Evolutionary conservation across 2,888 invertebrate species (phyloP).

Genomic region (Lapara coniferarum): DNA sequence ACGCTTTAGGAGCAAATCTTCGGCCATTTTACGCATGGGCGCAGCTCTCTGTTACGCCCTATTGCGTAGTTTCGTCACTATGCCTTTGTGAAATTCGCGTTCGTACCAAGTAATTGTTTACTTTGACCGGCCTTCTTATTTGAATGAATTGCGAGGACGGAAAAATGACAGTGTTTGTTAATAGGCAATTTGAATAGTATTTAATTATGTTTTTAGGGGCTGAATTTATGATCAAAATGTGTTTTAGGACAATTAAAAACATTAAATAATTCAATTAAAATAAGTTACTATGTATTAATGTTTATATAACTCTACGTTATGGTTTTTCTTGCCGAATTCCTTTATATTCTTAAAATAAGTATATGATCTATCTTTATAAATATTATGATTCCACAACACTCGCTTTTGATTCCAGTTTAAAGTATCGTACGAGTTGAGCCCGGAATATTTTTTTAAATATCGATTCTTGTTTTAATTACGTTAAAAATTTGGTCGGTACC

Average conservation of each 20-base stretch:
- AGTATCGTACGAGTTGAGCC: background rate
- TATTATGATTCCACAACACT: background rate
- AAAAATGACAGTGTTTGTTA: background rate
- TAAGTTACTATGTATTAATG: too few relatives aligned
- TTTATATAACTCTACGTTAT: too few relatives aligned
- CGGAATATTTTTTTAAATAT: slow-evolving; percentile 6
- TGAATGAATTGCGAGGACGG: slow-evolving; percentile 5
- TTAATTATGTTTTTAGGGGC: background rate
- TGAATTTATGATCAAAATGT: background rate
- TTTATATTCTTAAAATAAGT: too few relatives aligned
- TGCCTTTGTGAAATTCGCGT: slow-evolving; percentile 34
- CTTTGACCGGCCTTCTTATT: slow-evolving; percentile 13
- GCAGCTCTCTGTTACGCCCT: slow-evolving; percentile 60
- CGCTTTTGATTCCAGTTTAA: background rate
- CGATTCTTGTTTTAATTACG: slow-evolving; percentile 5
- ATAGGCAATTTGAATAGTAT: background rate
- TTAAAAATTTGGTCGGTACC: slow-evolving; percentile 2
- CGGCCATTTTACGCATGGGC: slow-evolving; percentile 68
- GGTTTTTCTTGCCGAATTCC: too few relatives aligned
- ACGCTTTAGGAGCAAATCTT: slow-evolving; percentile 44
- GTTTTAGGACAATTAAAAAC: too few relatives aligned
- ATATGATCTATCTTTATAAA: too few relatives aligned
- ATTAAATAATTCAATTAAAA: too few relatives aligned
- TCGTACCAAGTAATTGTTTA: slow-evolving; percentile 27
- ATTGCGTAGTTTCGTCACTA: slow-evolving; percentile 64